These are phyloP conservation scores for Orthonevra nobilis DNA, from an alignment of 2,888 invertebrate genomes.

Conservation along the genomic window DNA sequence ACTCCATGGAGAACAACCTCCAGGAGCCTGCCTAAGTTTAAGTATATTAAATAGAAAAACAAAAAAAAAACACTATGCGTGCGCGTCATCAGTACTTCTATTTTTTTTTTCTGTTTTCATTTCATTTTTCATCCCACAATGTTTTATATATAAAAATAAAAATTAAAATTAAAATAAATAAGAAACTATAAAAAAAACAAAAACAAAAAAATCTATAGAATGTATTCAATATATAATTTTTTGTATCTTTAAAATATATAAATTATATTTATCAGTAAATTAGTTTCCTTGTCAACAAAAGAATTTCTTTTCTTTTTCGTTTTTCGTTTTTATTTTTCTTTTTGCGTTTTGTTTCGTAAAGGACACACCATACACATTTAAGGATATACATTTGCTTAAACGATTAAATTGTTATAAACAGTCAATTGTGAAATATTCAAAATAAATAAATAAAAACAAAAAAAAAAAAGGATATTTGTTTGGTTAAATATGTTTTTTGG, in stretches of 20 bases:
- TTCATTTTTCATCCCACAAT: constrained; percentile 61
- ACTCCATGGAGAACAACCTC: constrained; percentile 63
- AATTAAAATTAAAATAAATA: too few species aligned
- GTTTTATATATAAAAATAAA: constrained; percentile 59
- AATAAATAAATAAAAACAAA: constrained; percentile 65
- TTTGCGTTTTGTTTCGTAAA: constrained; percentile 59
- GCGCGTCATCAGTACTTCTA: constrained; percentile 66
- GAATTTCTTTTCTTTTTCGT: constrained; percentile 16
- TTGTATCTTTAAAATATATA: constrained; percentile 68
- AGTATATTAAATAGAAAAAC: constrained; percentile 6
- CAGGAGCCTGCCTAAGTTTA: constrained; percentile 63
- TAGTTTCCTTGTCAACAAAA: constrained; percentile 65
- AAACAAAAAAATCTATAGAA: constrained; percentile 57
- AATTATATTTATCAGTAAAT: constrained; percentile 67
- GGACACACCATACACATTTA: constrained; percentile 69
- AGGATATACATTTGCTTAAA: constrained; percentile 70
- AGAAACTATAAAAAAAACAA: constrained; percentile 17
- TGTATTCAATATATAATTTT: constrained; percentile 64
- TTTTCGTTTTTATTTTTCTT: constrained; percentile 22
- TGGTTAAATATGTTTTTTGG: background rate
- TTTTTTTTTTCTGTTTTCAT: constrained; percentile 34
- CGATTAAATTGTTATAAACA: constrained; percentile 71
- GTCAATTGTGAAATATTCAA: constrained; percentile 71
- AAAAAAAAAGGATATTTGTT: constrained; percentile 7
- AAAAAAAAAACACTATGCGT: constrained; percentile 33